A percentile compares a stretch with the other conserved stretches of the same genome.
Evolutionary conservation across 2,888 invertebrate species (phyloP).

Genomic region (Nomada fucata): DNA sequence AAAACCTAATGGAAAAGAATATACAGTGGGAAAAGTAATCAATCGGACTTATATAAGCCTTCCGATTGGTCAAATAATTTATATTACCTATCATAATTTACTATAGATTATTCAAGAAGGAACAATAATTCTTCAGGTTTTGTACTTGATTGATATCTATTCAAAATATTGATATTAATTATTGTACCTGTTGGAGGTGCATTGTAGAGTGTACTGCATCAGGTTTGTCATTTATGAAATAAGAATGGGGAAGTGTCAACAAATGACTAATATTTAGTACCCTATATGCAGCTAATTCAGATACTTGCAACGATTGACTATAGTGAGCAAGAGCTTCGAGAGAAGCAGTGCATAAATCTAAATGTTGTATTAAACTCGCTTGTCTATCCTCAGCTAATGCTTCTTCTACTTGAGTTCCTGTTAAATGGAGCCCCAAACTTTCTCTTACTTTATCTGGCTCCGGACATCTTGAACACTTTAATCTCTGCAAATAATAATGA

Average conservation of each 20-base stretch:
- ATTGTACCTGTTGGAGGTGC: constrained; percentile 61
- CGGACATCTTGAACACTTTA: constrained; percentile 13
- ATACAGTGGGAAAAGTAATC: too few species aligned
- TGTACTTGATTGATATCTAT: background rate
- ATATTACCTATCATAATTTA: too few species aligned
- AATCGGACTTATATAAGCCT: too few species aligned
- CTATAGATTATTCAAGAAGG: too few species aligned
- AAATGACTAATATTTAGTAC: constrained; percentile 65
- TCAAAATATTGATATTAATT: constrained; percentile 11
- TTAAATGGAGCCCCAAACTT: constrained; percentile 63
- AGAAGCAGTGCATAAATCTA: constrained; percentile 62
- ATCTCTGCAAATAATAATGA: constrained; percentile 27
- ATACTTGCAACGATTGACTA: constrained; percentile 66
- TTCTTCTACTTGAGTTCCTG: constrained; percentile 70
- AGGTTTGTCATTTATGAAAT: constrained; percentile 29
- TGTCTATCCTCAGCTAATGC: constrained; percentile 66
- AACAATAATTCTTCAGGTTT: background rate
- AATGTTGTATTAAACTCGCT: constrained; percentile 64
- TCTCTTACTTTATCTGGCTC: constrained; percentile 38
- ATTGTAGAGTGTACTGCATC: constrained; percentile 32
- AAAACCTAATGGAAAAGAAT: too few species aligned
- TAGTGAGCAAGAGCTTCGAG: constrained; percentile 69
- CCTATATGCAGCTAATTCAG: constrained; percentile 65
- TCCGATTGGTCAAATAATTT: too few species aligned
- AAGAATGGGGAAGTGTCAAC: constrained; percentile 46